Evolutionary conservation across 2,888 invertebrate genomes (phyloP).

Genomic region (Xylocampa areola): DNA sequence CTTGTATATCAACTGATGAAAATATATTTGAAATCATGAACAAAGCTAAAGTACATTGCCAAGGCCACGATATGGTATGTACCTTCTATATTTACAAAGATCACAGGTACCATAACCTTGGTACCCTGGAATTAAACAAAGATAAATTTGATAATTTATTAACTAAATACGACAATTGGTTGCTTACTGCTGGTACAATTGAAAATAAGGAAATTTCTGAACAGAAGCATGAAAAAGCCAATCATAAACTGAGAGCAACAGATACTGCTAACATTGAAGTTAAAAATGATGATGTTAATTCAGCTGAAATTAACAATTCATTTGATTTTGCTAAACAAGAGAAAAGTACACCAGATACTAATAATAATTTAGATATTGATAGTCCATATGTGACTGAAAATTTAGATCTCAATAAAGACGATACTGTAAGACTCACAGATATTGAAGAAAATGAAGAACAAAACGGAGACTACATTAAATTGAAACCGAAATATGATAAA

Average conservation of each 20-base stretch:
- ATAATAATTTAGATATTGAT: not conserved
- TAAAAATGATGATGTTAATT: not conserved
- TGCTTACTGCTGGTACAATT: constrained; percentile 21
- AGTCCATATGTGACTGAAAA: no score
- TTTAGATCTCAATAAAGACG: not conserved
- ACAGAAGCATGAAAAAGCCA: not conserved
- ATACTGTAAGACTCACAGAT: not conserved
- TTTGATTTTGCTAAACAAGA: not conserved
- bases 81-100: constrained; percentile 37
- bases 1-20: constrained; percentile 36
- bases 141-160: constrained; percentile 33
- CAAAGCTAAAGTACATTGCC: constrained; percentile 28
- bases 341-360: not conserved
- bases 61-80: constrained; percentile 41
- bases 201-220: not conserved
- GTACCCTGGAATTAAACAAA: constrained; percentile 19
- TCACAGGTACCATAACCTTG: constrained; percentile 32
- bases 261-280: not conserved
- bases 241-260: not conserved
- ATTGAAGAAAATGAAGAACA: not conserved
- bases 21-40: constrained; percentile 39
- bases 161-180: constrained; percentile 48
- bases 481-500: constrained; percentile 13
- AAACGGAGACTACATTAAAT: not conserved
- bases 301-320: not conserved